Percentiles rank a stretch among this genome's conserved stretches.
Evolutionary conservation across 2,113 vertebrate genomes (phyloP).

Genomic region (Argyrosomus japonicus): DNA sequence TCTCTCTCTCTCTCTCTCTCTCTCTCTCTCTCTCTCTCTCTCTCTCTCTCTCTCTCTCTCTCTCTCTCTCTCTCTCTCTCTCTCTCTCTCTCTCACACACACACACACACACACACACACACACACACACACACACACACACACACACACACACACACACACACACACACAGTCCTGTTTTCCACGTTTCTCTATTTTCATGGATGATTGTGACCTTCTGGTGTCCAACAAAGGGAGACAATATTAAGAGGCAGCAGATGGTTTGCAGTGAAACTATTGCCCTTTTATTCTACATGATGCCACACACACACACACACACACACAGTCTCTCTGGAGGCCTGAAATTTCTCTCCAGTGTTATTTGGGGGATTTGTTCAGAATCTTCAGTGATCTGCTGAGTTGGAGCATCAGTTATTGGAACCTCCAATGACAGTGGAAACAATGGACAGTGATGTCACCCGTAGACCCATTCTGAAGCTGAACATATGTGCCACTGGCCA

Average conservation of each 20-base stretch:
- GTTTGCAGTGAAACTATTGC: not conserved
- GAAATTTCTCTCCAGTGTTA: constrained; percentile 58
- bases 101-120: constrained; percentile 26
- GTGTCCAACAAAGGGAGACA: not conserved
- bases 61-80: not conserved
- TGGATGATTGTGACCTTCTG: too few species aligned
- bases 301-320: too few species aligned
- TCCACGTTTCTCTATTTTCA: not conserved
- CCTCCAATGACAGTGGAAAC: too few species aligned
- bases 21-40: too few species aligned
- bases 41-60: too few species aligned
- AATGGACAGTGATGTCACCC: too few species aligned
- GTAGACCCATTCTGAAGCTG: too few species aligned
- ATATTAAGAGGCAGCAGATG: not conserved
- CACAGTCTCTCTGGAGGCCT: constrained; percentile 37
- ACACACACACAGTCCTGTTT: constrained; percentile 9
- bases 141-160: not conserved
- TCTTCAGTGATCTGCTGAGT: constrained; percentile 8
- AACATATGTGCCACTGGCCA: not conserved
- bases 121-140: too few species aligned
- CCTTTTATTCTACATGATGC: too few species aligned
- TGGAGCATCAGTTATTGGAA: too few species aligned
- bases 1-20: too few species aligned
- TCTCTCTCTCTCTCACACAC: not conserved
- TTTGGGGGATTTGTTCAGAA: constrained; percentile 71